Evolutionary conservation across 1,140 invertebrate species (phyloP).

Genomic region (Pseudomyrmex gracilis): DNA sequence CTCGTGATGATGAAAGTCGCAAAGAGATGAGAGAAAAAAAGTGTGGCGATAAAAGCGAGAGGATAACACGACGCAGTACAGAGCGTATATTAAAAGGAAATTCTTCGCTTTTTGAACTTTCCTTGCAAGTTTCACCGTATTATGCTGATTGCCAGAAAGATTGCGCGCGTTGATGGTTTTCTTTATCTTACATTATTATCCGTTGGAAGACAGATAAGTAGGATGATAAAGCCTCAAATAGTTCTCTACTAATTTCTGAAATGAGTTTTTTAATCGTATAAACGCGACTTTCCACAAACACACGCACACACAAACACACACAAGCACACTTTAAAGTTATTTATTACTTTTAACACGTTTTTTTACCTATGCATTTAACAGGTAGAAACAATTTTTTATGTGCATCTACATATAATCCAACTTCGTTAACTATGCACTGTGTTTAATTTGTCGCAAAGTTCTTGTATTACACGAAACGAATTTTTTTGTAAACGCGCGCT

Average conservation of each 20-base stretch:
- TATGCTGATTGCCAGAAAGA: conserved; percentile 1
- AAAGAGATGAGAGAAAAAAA: conserved; percentile 7
- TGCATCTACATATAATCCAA: conserved; percentile 8
- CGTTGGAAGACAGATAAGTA: no score
- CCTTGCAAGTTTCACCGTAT: neutral
- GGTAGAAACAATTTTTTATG: neutral
- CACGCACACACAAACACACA: no score
- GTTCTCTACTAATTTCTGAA: neutral
- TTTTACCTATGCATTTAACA: conserved; percentile 16
- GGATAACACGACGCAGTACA: neutral
- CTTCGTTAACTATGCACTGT: neutral
- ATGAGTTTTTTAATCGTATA: neutral
- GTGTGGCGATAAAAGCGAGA: conserved; percentile 30
- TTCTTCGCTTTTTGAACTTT: neutral
- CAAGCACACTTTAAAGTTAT: neutral
- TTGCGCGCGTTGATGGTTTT: neutral
- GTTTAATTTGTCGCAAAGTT: conserved; percentile 14
- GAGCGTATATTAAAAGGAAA: conserved; percentile 3
- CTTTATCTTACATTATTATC: neutral
- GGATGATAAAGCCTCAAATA: neutral
- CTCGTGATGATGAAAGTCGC: conserved; percentile 26
- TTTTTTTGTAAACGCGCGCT: neutral
- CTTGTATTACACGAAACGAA: neutral
- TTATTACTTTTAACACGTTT: neutral
- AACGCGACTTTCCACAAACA: neutral